Base-by-base conservation (phyloP, 2,888 invertebrate genomes). In the Eupithecia inturbata region DNA sequence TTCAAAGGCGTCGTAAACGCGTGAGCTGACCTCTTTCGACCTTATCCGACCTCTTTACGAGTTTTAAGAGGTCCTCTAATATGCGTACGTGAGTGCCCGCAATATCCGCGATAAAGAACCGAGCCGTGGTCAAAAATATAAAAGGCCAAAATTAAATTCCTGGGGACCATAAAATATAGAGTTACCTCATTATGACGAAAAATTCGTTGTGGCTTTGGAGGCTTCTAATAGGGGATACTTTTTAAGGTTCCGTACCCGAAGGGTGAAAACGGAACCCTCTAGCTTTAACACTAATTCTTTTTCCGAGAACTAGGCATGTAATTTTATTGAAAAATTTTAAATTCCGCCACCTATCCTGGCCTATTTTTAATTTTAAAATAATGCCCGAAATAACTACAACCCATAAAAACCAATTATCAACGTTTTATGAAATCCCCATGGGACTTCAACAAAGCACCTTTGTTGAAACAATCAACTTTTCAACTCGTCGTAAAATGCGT, bases 131-230 rank as follows among this genome's bases (percentile, higher is more conserved):
- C 92, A 91, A 92, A 92, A 91, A 90, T 90, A 89, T 89, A 91
- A 91, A 90, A 88, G 89, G 83, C 85, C 87, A 85, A 93, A 93
- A 92, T 92, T 89, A 93, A 93, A 93, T 93, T 92, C 92, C 89
- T 80, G 82, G 84, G 83, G 84, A 85, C 88, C 89, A 89, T 92
- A 93, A 91, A 91, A 89, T 93, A 91, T 93, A 88, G 90, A 88
- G 89, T 93, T 92, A 92, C 94, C 89, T 93, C 91, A 93, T 93
- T 92, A 93, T 71, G 71, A 67, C 62, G 64, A 64, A 49, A 68
- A 73, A 72, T 75, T 75, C 60, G 45, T 76, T 66, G 72, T n/a
- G 45, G n/a, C 49, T 71, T 72, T 67, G 72, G 68, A 57, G 36
- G 71, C 74, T 74, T 80, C 77, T 78, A 77, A 77, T 73, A 80